phyloP scores from a whole-genome alignment of 2,113 vertebrate genomes.

The Ageneiosus marmoratus region DNA sequence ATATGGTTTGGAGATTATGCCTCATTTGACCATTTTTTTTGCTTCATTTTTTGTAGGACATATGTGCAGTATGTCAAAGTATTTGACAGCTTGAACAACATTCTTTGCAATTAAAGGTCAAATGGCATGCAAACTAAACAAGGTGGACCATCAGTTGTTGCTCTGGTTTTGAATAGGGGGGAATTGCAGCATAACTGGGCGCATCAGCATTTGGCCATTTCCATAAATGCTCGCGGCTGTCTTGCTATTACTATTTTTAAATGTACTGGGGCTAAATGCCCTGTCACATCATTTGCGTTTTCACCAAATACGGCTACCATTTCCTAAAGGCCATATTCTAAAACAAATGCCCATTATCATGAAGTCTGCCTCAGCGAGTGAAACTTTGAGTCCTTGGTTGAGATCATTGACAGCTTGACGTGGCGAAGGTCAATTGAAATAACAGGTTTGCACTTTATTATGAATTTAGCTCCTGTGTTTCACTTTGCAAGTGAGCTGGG shows the following conservation, averaged over 20 bases:
- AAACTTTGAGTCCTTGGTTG: conserved; percentile 74
- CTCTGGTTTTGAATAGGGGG: conserved; percentile 49
- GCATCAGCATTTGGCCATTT: conserved; percentile 74
- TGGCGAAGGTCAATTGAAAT: conserved; percentile 84
- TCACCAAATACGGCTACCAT: conserved; percentile 56
- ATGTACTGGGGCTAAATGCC: conserved; percentile 77
- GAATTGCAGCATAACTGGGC: conserved; percentile 58
- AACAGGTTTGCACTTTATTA: conserved; percentile 81
- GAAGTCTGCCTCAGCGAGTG: conserved; percentile 69
- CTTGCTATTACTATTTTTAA: conserved; percentile 68
- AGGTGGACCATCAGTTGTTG: conserved; percentile 45
- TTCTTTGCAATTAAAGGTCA: conserved; percentile 57
- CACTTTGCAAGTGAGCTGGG: conserved; percentile 62
- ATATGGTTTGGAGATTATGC: conserved; percentile 34
- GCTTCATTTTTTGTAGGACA: conserved; percentile 41
- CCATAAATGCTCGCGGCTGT: conserved; percentile 81
- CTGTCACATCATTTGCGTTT: conserved; percentile 74
- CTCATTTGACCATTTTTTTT: conserved; percentile 49
- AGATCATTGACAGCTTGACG: conserved; percentile 85
- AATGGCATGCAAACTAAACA: conserved; percentile 56
- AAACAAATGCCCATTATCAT: conserved; percentile 79
- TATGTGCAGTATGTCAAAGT: conserved; percentile 46
- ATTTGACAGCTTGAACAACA: conserved; percentile 55
- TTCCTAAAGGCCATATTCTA: conserved; percentile 67
- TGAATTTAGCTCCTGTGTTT: conserved; percentile 76